These are phyloP conservation scores for Acomys russatus DNA, from an alignment of 2,797 vertebrate genomes.

Conservation along the genomic window DNA sequence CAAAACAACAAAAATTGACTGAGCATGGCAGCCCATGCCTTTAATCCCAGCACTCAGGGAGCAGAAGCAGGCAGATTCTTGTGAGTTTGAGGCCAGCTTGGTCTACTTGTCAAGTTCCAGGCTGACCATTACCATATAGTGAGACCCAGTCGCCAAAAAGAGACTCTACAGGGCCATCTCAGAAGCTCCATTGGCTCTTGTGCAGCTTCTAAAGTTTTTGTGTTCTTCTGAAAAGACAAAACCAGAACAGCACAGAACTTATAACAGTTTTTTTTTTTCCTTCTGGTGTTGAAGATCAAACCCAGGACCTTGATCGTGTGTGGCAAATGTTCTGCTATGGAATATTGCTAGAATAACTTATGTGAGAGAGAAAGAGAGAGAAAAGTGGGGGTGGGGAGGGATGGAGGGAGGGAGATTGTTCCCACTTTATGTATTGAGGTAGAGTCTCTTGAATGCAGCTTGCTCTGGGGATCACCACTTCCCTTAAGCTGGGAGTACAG, in stretches of 20 bases:
- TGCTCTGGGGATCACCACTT: neutral
- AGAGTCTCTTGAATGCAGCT: neutral
- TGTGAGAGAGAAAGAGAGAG: too few species aligned
- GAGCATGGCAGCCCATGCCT: neutral
- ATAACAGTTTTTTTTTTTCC: neutral
- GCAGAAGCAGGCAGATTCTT: neutral
- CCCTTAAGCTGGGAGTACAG: neutral
- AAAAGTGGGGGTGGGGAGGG: too few species aligned
- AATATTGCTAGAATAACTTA: neutral
- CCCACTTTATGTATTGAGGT: neutral
- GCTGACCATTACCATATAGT: too few species aligned
- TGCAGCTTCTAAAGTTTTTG: neutral
- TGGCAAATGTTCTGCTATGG: neutral
- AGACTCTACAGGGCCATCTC: neutral
- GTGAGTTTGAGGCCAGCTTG: neutral
- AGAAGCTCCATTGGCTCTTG: neutral
- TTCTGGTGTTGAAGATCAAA: neutral
- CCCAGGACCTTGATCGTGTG: too few species aligned
- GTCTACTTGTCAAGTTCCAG: neutral
- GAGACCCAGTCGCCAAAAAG: neutral
- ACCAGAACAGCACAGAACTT: neutral
- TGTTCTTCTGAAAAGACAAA: neutral
- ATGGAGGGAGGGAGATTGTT: too few species aligned
- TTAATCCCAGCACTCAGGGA: neutral
- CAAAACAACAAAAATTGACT: neutral